phyloP scores from a whole-genome alignment of 2,888 invertebrate genomes.

The Dexiosoma caninum region DNA sequence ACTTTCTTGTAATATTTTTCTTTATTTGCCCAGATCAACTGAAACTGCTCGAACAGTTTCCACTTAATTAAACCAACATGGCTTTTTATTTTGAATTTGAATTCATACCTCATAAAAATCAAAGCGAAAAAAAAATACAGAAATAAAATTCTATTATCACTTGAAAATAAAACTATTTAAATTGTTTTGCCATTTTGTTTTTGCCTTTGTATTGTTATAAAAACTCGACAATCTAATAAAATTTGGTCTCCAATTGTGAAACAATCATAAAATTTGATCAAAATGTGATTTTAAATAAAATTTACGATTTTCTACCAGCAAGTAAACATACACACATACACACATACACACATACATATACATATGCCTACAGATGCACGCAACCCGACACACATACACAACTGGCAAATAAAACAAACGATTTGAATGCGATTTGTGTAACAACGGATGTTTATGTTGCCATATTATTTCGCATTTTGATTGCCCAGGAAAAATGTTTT shows the following conservation, averaged over 20 bases:
- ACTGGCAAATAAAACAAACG: slow-evolving; percentile 18
- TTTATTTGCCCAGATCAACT: background rate
- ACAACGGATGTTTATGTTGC: slow-evolving; percentile 45
- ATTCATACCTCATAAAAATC: background rate
- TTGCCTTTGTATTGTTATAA: slow-evolving; percentile 42
- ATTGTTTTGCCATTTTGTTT: slow-evolving; percentile 1
- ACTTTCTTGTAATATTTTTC: too few species aligned
- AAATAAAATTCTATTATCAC: slow-evolving; percentile 19
- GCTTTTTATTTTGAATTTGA: too few species aligned
- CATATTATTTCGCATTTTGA: slow-evolving; percentile 37
- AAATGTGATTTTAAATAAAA: slow-evolving; percentile 47
- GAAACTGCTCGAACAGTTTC: background rate
- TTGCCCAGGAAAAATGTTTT: slow-evolving; percentile 14
- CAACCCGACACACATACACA: background rate
- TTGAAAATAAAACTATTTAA: slow-evolving; percentile 33
- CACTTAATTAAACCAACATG: background rate
- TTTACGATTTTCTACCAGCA: slow-evolving; percentile 17
- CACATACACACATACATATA: background rate
- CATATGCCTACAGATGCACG: background rate
- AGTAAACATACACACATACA: background rate
- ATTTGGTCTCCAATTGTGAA: slow-evolving; percentile 62
- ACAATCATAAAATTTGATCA: slow-evolving; percentile 64
- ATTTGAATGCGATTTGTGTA: slow-evolving; percentile 42
- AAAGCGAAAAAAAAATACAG: background rate
- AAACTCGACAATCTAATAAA: slow-evolving; percentile 60